phyloP scores from a whole-genome alignment of 2,888 invertebrate species.

The Drosophila hamatofila region DNA sequence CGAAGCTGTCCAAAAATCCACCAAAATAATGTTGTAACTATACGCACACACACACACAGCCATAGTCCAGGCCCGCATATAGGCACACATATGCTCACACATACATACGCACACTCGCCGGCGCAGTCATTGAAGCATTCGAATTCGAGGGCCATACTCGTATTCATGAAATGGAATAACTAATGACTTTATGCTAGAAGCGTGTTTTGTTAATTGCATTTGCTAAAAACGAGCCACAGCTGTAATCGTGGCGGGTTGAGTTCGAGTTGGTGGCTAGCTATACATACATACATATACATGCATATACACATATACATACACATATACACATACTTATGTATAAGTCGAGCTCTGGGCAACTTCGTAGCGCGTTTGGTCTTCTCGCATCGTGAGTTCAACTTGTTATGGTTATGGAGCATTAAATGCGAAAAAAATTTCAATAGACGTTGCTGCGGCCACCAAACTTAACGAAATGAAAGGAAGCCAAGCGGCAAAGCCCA shows the following conservation, averaged over 20 bases:
- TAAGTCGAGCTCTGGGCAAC: slow-evolving; percentile 18
- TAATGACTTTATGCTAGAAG: slow-evolving; percentile 80
- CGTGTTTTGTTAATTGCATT: slow-evolving; percentile 80
- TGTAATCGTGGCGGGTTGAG: slow-evolving; percentile 33
- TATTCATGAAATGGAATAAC: slow-evolving; percentile 79
- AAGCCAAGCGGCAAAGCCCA: slow-evolving; percentile 52
- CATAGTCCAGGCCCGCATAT: slow-evolving; percentile 41
- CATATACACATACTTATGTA: not conserved
- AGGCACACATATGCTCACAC: slow-evolving; percentile 13
- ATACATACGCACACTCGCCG: slow-evolving; percentile 5
- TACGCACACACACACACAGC: slow-evolving; percentile 20
- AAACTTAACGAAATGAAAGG: slow-evolving; percentile 78
- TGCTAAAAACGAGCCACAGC: slow-evolving; percentile 73
- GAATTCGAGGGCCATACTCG: slow-evolving; percentile 61
- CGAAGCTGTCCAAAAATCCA: slow-evolving; percentile 62
- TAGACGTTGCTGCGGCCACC: slow-evolving; percentile 73
- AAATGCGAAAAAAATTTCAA: slow-evolving; percentile 64
- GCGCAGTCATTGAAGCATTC: slow-evolving; percentile 70
- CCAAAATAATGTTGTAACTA: slow-evolving; percentile 70
- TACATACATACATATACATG: not conserved
- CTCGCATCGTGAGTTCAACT: slow-evolving; percentile 35
- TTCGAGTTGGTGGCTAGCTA: slow-evolving; percentile 4
- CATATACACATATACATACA: not conserved
- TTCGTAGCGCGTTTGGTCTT: slow-evolving; percentile 15
- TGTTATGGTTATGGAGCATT: slow-evolving; percentile 64